Percentiles rank a stretch among this genome's conserved stretches.
Conservation (phyloP, 2,113 vertebrate species). For the Pleuronectes platessa region DNA sequence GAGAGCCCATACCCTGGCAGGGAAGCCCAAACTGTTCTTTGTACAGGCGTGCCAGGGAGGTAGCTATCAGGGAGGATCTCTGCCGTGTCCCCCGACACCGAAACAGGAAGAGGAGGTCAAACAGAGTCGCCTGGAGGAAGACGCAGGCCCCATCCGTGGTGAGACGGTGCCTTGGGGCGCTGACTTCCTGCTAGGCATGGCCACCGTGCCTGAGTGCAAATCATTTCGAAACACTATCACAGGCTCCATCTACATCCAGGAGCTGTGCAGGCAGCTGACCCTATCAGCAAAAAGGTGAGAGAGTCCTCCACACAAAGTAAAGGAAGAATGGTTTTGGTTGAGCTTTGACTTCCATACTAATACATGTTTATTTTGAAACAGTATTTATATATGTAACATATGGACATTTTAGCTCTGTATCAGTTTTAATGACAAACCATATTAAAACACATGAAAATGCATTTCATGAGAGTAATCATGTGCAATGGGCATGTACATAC, state of each 20-base stretch:
- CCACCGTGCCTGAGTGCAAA: constrained; percentile 75
- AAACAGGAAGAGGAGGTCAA: not conserved
- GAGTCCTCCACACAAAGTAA: not conserved
- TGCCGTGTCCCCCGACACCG: not conserved
- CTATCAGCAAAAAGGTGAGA: constrained; percentile 64
- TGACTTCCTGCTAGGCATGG: constrained; percentile 84
- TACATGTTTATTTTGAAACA: no score
- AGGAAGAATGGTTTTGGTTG: not conserved
- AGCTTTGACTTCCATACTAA: not conserved
- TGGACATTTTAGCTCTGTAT: no score
- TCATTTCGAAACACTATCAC: constrained; percentile 48
- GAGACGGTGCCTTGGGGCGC: constrained; percentile 70
- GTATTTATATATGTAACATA: no score
- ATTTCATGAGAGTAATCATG: no score
- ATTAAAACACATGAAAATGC: no score
- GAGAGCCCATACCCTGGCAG: constrained; percentile 75
- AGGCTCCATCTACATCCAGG: constrained; percentile 86
- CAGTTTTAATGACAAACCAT: no score
- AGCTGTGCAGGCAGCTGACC: constrained; percentile 81
- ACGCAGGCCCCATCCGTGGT: constrained; percentile 24
- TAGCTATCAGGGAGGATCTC: constrained; percentile 70
- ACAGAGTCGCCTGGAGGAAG: constrained; percentile 33
- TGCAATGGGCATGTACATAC: no score
- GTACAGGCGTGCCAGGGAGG: constrained; percentile 91
- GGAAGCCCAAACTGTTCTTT: constrained; percentile 93